phyloP scores from a whole-genome alignment of 2,888 invertebrate species.

The Bembecia ichneumoniformis region DNA sequence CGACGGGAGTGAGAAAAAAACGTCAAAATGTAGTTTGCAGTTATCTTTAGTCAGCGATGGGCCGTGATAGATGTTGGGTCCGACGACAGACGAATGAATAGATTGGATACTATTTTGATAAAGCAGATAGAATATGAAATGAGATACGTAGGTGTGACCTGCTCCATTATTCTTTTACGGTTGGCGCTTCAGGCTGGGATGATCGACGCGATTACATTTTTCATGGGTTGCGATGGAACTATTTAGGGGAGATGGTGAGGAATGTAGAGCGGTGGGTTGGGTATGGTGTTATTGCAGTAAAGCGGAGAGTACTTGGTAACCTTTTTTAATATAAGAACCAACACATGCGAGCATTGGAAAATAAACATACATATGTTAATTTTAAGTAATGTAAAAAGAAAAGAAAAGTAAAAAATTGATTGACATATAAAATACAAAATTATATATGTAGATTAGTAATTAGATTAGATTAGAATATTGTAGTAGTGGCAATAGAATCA shows the following conservation, averaged over 20 bases:
- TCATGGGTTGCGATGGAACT: constrained; percentile 40
- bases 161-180: constrained; percentile 30
- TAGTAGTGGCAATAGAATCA: too few species aligned
- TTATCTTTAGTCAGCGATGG: constrained; percentile 10
- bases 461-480: too few species aligned
- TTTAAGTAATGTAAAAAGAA: too few species aligned
- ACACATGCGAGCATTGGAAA: too few species aligned
- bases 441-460: too few species aligned
- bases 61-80: constrained; percentile 13
- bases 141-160: constrained; percentile 31
- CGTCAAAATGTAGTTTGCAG: constrained; percentile 6
- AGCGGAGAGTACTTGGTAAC: not conserved
- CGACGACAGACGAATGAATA: constrained; percentile 15
- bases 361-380: too few species aligned
- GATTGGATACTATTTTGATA: constrained; percentile 35
- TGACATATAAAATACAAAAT: too few species aligned
- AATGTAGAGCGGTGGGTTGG: not conserved
- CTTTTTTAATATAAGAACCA: too few species aligned
- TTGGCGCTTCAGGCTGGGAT: constrained; percentile 24
- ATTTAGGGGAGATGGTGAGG: constrained; percentile 20
- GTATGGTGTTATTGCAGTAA: not conserved
- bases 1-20: not conserved
- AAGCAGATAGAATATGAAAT: constrained; percentile 35
- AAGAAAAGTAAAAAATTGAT: too few species aligned
- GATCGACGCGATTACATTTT: constrained; percentile 47